Evolutionary conservation across 2,888 invertebrate species (phyloP).

Genomic region (Diarsia rubi): DNA sequence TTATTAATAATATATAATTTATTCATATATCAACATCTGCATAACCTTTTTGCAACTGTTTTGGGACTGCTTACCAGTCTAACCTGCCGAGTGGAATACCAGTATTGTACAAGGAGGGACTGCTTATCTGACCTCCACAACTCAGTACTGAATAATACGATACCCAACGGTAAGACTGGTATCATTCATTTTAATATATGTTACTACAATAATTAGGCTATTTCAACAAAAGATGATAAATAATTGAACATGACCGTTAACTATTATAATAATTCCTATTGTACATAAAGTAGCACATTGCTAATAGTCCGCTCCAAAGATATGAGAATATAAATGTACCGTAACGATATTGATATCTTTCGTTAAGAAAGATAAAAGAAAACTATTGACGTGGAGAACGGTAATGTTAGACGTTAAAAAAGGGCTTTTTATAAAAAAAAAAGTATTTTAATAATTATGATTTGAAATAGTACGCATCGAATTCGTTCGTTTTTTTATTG

Average conservation of each 20-base stretch:
- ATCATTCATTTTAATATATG: background rate
- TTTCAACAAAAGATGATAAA: conserved; percentile 15
- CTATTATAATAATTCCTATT: conserved; percentile 47
- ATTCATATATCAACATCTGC: no score
- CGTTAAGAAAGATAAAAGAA: conserved; percentile 48
- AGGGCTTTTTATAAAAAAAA: background rate
- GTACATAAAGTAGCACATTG: conserved; percentile 50
- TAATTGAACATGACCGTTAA: conserved; percentile 33
- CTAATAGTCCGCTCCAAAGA: conserved; percentile 19
- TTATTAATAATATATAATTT: no score
- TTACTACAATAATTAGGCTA: background rate
- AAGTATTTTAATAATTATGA: background rate
- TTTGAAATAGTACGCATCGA: background rate
- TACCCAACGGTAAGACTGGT: no score
- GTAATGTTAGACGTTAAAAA: background rate
- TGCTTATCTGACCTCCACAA: no score
- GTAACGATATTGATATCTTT: conserved; percentile 50
- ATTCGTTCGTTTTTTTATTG: background rate
- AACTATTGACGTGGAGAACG: conserved; percentile 24
- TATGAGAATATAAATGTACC: conserved; percentile 42
- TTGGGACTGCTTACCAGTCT: no score
- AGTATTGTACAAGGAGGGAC: no score
- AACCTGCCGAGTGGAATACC: no score
- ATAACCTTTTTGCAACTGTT: no score
- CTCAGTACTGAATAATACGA: no score